Base-by-base conservation (phyloP, 37 sponge, comb jelly and placozoan genomes). In the Halichondria panicea region DNA sequence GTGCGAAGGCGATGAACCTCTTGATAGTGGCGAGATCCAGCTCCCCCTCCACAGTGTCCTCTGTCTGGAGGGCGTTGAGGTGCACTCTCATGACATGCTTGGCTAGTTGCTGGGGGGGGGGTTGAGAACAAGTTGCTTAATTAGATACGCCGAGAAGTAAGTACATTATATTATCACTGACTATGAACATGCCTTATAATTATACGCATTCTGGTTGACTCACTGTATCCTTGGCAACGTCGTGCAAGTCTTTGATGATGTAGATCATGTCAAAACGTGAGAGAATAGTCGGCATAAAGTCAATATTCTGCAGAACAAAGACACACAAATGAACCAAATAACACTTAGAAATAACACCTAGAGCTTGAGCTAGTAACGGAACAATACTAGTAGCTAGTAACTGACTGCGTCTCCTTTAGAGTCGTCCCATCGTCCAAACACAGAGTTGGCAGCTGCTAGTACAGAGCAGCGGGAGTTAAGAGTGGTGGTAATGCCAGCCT, bases 401-500 rank as follows among this genome's bases (percentile, higher is more conserved):
- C 86, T 61, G 46, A 90, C 91, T 30, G 87, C 93, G 30, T 92
- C 99, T 74, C 99, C 99, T 66, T 98, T 98, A 3, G 93, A 83
- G 60, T 98, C 99, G 45, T 98, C 99, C 99, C 99, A 98, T 12
- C 99, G 87, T 9, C 99, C 99, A 86, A 99, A 99, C 70, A 99
- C 99, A 45, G 97, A 96, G 80, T 99, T 99, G 33, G 99, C 99
- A 77, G 99, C 99, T 48, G 99, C 99, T 78, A 99, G 80, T 30
- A 99, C 99, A 21, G 97, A 93, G 46, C 96, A 96, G 22, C 99
- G 87, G 0, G 97, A 93, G 88, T 99, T 99, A 12, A 99, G 92
- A 5, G 99, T 99, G n/a, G 99, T 99, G 43, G 99, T 99, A 70
- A 99, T 95, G 15, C 99, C 99, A 73, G 99, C 99, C 96, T 99